phyloP scores from a whole-genome alignment of 2,113 vertebrate species.

The Daubentonia madagascariensis region DNA sequence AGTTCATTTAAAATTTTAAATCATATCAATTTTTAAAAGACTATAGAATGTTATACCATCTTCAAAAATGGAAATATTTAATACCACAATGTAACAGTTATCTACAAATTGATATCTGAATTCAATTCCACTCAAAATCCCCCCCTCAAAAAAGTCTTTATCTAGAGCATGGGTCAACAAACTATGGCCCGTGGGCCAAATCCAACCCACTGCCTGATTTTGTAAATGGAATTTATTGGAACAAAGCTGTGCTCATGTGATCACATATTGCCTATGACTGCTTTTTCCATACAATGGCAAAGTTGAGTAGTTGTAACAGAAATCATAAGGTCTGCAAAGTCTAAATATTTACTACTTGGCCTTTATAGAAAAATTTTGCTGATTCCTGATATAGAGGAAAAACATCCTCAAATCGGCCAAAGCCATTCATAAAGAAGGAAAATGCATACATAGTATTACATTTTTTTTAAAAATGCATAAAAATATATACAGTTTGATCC shows the following conservation, averaged over 20 bases:
- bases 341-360: background rate
- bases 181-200: background rate
- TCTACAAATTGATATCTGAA: background rate
- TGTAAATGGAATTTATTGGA: background rate
- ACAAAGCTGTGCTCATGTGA: background rate
- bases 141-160: background rate
- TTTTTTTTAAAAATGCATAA: background rate
- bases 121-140: background rate
- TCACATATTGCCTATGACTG: background rate
- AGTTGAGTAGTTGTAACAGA: background rate
- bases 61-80: background rate
- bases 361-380: background rate
- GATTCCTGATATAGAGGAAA: background rate
- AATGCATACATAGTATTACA: no score
- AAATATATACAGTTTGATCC: background rate
- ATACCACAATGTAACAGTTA: background rate
- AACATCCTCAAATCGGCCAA: background rate
- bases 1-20: background rate
- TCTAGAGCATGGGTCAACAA: background rate
- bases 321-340: fast-evolving
- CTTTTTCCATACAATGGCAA: background rate
- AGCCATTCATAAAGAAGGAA: no score
- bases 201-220: background rate
- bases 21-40: background rate
- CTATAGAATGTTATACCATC: background rate